Conservation (phyloP, 1,140 invertebrate species). For the Triops longicaudatus region DNA sequence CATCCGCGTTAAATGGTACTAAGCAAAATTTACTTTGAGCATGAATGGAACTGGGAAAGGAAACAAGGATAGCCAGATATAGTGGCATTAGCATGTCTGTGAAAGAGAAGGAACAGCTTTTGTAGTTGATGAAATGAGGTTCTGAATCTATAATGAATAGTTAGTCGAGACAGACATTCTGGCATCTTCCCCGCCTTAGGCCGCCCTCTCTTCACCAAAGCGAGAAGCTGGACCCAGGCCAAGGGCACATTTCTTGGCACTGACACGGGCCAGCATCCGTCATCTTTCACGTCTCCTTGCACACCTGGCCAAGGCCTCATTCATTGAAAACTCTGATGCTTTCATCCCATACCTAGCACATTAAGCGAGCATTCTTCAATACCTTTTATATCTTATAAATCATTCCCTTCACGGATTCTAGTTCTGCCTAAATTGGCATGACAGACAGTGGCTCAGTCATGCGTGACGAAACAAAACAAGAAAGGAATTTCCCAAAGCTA, state of each 20-base stretch:
- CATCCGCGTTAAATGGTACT: background rate
- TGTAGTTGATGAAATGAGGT: no score
- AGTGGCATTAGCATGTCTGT: background rate
- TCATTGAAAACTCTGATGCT: background rate
- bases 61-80: background rate
- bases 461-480: no score
- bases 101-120: background rate
- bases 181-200: background rate
- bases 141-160: no score
- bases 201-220: background rate
- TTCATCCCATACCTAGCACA: background rate
- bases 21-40: background rate
- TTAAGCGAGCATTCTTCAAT: background rate
- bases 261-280: background rate
- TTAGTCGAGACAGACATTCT: slow-evolving; percentile 1
- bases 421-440: background rate
- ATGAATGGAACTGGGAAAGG: background rate
- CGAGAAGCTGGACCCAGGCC: background rate
- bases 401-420: background rate
- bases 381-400: background rate
- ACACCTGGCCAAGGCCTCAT: slow-evolving; percentile 1
- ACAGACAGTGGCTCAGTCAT: background rate
- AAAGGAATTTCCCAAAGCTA: no score
- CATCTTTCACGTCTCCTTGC: background rate
- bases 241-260: slow-evolving; percentile 1